Evolutionary conservation across 2,888 invertebrate species (phyloP).

Genomic region (Escarpia spicata): DNA sequence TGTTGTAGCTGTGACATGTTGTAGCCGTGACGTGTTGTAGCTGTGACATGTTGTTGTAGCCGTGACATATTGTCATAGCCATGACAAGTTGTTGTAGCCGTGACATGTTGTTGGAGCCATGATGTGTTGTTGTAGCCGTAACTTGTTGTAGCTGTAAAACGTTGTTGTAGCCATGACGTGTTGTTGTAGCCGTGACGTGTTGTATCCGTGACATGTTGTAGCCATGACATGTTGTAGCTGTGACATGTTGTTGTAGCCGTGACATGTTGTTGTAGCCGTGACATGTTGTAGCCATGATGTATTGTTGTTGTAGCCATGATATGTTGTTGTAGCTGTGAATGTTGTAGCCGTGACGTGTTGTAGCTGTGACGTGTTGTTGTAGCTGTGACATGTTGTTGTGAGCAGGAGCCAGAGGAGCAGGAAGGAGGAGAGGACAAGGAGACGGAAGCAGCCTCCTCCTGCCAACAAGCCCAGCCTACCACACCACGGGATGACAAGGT

Average conservation of each 20-base stretch:
- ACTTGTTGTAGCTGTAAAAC: neutral
- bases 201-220: neutral
- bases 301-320: neutral
- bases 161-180: no score
- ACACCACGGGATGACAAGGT: neutral
- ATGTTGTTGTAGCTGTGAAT: neutral
- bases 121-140: no score
- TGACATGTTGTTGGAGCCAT: no score
- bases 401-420: neutral
- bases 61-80: no score
- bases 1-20: no score
- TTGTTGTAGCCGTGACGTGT: neutral
- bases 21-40: no score
- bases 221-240: neutral
- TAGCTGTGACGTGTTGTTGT: neutral
- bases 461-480: neutral
- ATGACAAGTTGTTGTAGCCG: no score
- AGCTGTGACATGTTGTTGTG: neutral
- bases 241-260: neutral
- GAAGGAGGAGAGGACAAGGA: neutral
- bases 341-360: neutral
- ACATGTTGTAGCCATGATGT: neutral
- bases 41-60: neutral
- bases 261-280: neutral
- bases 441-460: neutral